A percentile compares a stretch with the other conserved stretches of the same genome.
phyloP scores from a whole-genome alignment of 2,797 vertebrate species.

The Thaleichthys pacificus region DNA sequence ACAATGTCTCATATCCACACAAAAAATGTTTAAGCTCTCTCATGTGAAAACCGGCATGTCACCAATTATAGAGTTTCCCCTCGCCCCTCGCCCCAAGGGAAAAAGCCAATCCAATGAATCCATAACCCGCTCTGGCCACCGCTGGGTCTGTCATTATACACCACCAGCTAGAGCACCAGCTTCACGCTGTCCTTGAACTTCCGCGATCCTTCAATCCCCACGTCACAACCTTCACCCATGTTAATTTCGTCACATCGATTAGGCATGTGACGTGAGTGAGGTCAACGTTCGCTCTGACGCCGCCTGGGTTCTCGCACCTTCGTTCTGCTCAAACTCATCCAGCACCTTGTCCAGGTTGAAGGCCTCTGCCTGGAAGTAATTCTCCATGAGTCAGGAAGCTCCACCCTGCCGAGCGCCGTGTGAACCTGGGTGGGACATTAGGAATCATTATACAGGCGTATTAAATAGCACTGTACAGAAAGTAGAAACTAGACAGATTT shows the following conservation, averaged over 20 bases:
- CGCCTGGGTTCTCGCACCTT: slow-evolving; percentile 81
- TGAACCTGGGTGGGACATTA: slow-evolving; percentile 62
- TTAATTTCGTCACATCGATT: not conserved
- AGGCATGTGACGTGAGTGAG: not conserved
- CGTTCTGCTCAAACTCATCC: slow-evolving; percentile 98
- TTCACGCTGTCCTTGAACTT: not conserved
- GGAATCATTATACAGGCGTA: slow-evolving; percentile 4
- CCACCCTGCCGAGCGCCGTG: slow-evolving; percentile 70
- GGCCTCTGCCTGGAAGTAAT: slow-evolving; percentile 99
- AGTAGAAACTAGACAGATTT: not conserved
- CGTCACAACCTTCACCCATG: not conserved
- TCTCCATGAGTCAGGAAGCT: slow-evolving; percentile 97
- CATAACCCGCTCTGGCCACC: slow-evolving; percentile 46
- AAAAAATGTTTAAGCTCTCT: not conserved
- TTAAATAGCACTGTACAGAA: not conserved
- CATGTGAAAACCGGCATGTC: slow-evolving; percentile 13
- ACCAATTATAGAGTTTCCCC: slow-evolving; percentile 57
- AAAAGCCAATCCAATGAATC: slow-evolving; percentile 62
- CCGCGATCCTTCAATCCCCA: not conserved
- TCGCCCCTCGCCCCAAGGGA: slow-evolving; percentile 43
- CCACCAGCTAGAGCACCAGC: not conserved
- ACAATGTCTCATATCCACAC: not conserved
- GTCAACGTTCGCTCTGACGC: not conserved
- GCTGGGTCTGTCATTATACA: slow-evolving; percentile 28
- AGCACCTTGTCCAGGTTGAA: slow-evolving; percentile 99